Base-by-base conservation (phyloP, 2,888 invertebrate species). In the Trissonchulus latispiculum region DNA sequence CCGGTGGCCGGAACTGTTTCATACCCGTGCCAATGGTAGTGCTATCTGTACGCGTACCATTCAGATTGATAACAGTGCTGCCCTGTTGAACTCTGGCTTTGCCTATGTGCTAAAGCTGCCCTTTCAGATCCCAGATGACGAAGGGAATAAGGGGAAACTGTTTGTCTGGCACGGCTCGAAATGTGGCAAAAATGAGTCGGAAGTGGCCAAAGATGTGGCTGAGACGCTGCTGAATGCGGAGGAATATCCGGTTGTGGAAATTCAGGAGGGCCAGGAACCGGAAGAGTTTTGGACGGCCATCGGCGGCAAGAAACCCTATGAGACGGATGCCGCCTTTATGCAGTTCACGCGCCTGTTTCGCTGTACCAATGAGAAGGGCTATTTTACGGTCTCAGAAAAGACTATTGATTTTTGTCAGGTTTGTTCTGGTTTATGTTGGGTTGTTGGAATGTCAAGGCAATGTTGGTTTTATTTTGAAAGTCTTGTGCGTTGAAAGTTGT, bases 321-420 rank as follows among this genome's bases (percentile, higher is more conserved):
- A 79, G 32, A 76, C 70, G 2, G 90, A 92, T 81, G 93, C 94
- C 0, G 90, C 90, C 62, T 99, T 91, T 83, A 95, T 99, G 90
- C 89, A 91, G 81, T 92, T 89, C 84, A 93, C 95, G 0, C 87
- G 99, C 70, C 87, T 99, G 61, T 99, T 99, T 86, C 89, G 99
- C 72, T 99, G 99, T 85, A 99, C 97, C 67, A 99, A 99, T 84
- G 99, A 99, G 83, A 96, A 96, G 83, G 99, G 99, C 2, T 99
- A 96, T 85, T 99, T 99, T 84, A 92, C 93, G 0, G 95, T 99
- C 61, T 96, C 96, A 0, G 99, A 99, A 85, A 99, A 99, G 84
- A 99, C 97, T 85, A 91, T 93, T 0, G 95, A 95, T 85, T 95
- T 95, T 86, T 95, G 95, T 84, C 95, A 95, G 88, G 92, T 91